Conservation (phyloP, 2,888 invertebrate species). For the Pheosia tremula region DNA sequence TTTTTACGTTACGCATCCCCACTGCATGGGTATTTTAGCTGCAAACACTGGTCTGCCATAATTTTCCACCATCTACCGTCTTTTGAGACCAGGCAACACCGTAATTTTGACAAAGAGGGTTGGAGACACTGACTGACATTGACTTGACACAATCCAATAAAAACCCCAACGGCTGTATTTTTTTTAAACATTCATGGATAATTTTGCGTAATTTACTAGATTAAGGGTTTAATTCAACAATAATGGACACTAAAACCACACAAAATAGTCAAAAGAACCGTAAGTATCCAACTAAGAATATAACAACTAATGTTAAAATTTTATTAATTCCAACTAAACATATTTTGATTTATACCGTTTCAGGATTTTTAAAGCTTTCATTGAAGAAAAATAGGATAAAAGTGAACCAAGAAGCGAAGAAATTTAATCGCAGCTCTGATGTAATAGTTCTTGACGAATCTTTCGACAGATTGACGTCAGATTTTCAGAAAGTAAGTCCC, state of each 20-base stretch:
- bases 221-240: conserved; percentile 13
- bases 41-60: too few relatives aligned
- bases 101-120: too few relatives aligned
- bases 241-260: conserved; percentile 55
- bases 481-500: conserved; percentile 57
- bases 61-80: too few relatives aligned
- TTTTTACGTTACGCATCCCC: too few relatives aligned
- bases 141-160: background rate
- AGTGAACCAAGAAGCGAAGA: conserved; percentile 44
- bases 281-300: conserved; percentile 40
- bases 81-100: too few relatives aligned
- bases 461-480: conserved; percentile 60
- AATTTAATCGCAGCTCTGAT: conserved; percentile 59
- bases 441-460: conserved; percentile 72
- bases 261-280: conserved; percentile 53
- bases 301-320: background rate
- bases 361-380: conserved; percentile 69
- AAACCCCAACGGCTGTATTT: background rate
- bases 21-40: too few relatives aligned
- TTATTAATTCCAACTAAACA: conserved; percentile 1
- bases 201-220: conserved; percentile 4
- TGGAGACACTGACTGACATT: too few relatives aligned
- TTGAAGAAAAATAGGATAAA: conserved; percentile 68
- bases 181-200: conserved; percentile 14
- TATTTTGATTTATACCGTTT: conserved; percentile 27